Conservation (phyloP, 2,113 vertebrate genomes). For the Gambusia affinis region DNA sequence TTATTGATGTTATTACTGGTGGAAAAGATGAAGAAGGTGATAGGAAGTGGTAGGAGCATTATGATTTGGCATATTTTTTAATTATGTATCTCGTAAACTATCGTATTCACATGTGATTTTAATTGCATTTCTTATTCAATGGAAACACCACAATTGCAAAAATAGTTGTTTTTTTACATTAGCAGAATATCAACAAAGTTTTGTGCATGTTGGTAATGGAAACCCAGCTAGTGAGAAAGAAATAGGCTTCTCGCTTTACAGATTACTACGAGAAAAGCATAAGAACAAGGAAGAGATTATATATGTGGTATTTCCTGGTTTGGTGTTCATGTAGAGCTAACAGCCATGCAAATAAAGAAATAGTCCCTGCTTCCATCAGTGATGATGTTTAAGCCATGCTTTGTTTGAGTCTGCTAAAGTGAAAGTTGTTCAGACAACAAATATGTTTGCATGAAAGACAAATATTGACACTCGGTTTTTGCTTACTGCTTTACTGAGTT, state of each 20-base stretch:
- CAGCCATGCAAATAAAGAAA: constrained; percentile 51
- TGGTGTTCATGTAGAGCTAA: constrained; percentile 15
- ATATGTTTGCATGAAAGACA: neutral
- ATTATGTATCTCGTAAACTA: no score
- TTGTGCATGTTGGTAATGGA: no score
- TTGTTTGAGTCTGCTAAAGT: constrained; percentile 2
- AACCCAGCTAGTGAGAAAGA: neutral
- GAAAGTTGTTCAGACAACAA: neutral
- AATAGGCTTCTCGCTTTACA: neutral
- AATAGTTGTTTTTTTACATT: no score
- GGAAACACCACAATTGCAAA: no score
- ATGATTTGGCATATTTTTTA: no score
- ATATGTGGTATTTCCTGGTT: constrained; percentile 52
- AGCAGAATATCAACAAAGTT: no score
- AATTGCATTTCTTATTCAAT: no score
- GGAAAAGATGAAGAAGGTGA: no score
- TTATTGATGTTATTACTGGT: no score
- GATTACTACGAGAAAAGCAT: neutral
- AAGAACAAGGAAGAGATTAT: constrained; percentile 3
- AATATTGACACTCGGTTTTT: neutral
- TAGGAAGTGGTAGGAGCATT: no score
- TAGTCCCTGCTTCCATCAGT: neutral
- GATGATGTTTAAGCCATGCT: neutral
- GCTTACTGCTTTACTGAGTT: constrained; percentile 5
- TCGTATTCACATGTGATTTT: no score